Evolutionary conservation across 2,113 vertebrate species (phyloP), one percentile per base, ranked within the genome.

Genomic region (Limanda limanda): DNA sequence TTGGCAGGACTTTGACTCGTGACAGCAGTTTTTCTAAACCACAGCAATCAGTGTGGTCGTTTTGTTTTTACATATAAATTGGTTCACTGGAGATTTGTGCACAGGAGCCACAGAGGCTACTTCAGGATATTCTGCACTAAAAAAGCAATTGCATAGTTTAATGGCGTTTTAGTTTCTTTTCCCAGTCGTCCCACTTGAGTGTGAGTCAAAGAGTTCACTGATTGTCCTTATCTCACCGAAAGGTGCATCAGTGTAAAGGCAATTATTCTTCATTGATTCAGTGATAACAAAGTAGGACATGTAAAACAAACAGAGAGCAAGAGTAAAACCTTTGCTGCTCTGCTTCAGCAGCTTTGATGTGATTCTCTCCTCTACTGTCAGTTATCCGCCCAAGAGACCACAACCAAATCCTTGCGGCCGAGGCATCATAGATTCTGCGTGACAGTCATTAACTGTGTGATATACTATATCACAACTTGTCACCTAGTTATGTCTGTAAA

Each of bases 381-480:
- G 24, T 23, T 68, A 66, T 76, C 1, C 9, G 35, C 35, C 35
- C 35, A 37, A 37, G 3, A 78, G 74, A 70, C 45, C 35, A 55
- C 61, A 79, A 74, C 63, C 65, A 27, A 24, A 45, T 66, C 48
- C 57, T 27, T 63, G 21, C 3, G 8, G 18, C 65, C 25, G 31
- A 73, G 21, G 25, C 27, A 63, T 59, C 23, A 67, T 24, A 70
- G 48, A 68, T 47, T 48, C 15, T 31, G 40, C 37, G 11, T 72
- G 37, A 64, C 70, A 73, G 23, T 80, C 61, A 37, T 37, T 37
- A 10, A 78, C 25, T 25, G 60, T 59, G 52, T 76, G 64, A 78
- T 81, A 75, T 54, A 71, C n/a, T 8, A 10, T 20, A 12, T 18
- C 23, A 65, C 0, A 3, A 60, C 64, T 68, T 58, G 55, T 35